Evolutionary conservation across 2,888 invertebrate genomes (phyloP), one percentile per base, ranked within the genome.

Genomic region (Lordiphosa fenestrarum): DNA sequence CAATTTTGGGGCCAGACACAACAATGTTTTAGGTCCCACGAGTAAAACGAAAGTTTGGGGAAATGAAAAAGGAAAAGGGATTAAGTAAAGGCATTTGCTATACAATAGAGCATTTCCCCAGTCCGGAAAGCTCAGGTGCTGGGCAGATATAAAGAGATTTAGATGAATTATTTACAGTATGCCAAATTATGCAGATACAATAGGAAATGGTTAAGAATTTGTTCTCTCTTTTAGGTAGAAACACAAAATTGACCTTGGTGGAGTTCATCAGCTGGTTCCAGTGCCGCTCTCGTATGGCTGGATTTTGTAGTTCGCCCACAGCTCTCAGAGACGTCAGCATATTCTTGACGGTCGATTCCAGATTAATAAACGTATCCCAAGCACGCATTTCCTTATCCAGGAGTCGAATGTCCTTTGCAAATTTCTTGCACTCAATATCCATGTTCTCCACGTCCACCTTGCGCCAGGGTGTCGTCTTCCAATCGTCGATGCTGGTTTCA

Each of bases 401-500:
- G 51, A 95, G 92, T 85, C 96, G 91, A 56, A 97, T 95, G 89
- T 97, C 97, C 90, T 98, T 98, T 2, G 98, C 96, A 89, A 98
- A 98, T 88, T 98, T 97, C 88, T 98, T 98, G 89, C 98, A 98
- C 89, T 98, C 98, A 74, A 98, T 96, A 86, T 98, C 98, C 98
- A 98, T 98, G 85, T 98, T 97, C 90, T 98, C 98, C 38, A 98
- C 98, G 86, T 98, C 98, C 63, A 98, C 97, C 88, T 97, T 96
- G 55, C 96, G 92, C 98, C 98, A 98, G 0, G 96, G 96, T 0
- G 98, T 98, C 1, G 95, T 97, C 89, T 98, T 98, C 98, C 98
- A 98, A 87, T 98, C 97, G 84, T 97, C 95, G 59, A 98, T 96
- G 85, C 96, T 95, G 3, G 96, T 95, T 72, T 94, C 93, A 2